Evolutionary conservation across 2,888 invertebrate species (phyloP), one percentile per base, ranked within the genome.

Genomic region (Hybos culiciformis): DNA sequence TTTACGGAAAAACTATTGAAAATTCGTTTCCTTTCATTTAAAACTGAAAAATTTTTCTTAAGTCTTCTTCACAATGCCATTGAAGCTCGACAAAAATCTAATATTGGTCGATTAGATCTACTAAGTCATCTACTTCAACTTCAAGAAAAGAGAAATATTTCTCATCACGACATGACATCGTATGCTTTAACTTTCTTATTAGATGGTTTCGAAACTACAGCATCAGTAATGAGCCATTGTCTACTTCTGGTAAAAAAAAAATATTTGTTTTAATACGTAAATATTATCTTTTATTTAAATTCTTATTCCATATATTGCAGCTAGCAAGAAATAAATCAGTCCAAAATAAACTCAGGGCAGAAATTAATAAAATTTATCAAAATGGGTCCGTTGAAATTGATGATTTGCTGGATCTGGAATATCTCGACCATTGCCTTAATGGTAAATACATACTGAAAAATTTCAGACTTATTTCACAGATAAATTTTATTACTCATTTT

Each of bases 41-140:
- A 71, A 1, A 90, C 91, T 56, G 90, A 60, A 19, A 8, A 26
- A 0, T 63, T 58, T 40, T 64, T 63, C 18, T 32, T 48, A 1
- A 45, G 51, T 4, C 44, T 63, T 1, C 55, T 61, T 58, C 45
- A 50, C 14, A 51, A 45, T 17, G 58, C 62, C 0, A 45, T 62
- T 8, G 49, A 59, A 18, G 39, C 56, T 2, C 53, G 65, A 0
- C 50, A 52, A 3, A 42, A 51, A 24, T 54, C 43, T 3, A 44
- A 55, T 24, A 51, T 49, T 3, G 53, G 59, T 12, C 59, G 65
- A 4, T 44, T 47, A 1, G 66, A 66, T 45, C 63, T 61, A 37
- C 45, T 66, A 3, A 59, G 61, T 34, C 62, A 59, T 15, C 53
- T 66, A 0, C 34, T 65, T 1, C 54, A 60, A 26, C 20, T 66